These are phyloP conservation scores for Formica selysi DNA, from an alignment of 1,140 invertebrate species.

Conservation along the genomic window DNA sequence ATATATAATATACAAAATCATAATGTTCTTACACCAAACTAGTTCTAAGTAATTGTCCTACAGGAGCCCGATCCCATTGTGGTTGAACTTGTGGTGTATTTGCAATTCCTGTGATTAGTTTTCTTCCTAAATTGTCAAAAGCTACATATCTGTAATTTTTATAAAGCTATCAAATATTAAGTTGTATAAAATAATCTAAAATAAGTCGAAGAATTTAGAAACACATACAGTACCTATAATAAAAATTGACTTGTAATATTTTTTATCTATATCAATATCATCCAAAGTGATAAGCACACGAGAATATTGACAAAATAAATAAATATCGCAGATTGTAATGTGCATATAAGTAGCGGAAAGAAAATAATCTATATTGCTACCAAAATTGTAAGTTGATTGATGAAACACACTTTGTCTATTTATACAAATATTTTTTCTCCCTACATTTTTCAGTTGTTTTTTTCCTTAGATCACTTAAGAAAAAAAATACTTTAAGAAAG, in stretches of 20 bases:
- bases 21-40: slow-evolving; percentile 65
- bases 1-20: background rate
- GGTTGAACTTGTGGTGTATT: slow-evolving; percentile 87
- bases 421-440: background rate
- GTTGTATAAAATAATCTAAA: too few species aligned
- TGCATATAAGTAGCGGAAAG: too few species aligned
- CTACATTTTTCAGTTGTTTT: background rate
- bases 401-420: background rate
- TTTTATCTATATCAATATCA: too few species aligned
- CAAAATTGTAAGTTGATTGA: too few species aligned
- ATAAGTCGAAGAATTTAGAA: too few species aligned
- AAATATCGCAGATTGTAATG: too few species aligned
- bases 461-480: background rate
- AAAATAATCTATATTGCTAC: too few species aligned
- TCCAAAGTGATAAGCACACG: too few species aligned
- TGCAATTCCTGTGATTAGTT: slow-evolving; percentile 94
- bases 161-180: background rate
- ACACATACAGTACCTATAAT: slow-evolving; percentile 1
- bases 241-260: too few species aligned
- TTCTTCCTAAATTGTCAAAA: slow-evolving; percentile 93
- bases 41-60: slow-evolving; percentile 74
- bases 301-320: too few species aligned
- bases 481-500: too few species aligned
- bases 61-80: slow-evolving; percentile 86
- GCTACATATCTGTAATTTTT: slow-evolving; percentile 91